Percentiles rank a stretch among this genome's conserved stretches.
phyloP scores from a whole-genome alignment of 2,113 vertebrate genomes.

The Bubo bubo region DNA sequence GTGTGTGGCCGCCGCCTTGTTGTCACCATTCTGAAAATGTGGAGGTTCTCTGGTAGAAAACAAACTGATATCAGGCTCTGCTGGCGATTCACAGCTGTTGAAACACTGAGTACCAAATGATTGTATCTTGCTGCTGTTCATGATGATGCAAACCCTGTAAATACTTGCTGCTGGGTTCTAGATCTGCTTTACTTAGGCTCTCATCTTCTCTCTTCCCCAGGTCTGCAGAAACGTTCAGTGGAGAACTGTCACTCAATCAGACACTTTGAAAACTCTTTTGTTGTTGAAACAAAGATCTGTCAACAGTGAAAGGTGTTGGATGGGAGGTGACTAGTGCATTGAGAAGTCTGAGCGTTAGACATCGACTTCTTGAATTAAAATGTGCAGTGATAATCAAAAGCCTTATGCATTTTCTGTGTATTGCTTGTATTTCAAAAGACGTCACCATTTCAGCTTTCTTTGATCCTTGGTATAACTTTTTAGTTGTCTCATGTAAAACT shows the following conservation, averaged over 20 bases:
- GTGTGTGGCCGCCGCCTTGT: not conserved
- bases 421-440: constrained; percentile 68
- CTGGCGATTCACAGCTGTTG: accelerated
- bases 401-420: constrained; percentile 78
- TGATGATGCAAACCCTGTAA: not conserved
- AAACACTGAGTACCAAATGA: accelerated
- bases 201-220: constrained; percentile 41
- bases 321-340: constrained; percentile 25
- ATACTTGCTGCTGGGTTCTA: not conserved
- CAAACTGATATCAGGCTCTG: accelerated
- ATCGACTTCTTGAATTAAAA: constrained; percentile 66
- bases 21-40: not conserved
- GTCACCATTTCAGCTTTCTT: constrained; percentile 63
- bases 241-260: constrained; percentile 88
- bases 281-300: constrained; percentile 91
- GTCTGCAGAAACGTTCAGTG: constrained; percentile 87
- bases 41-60: not conserved
- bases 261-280: constrained; percentile 92
- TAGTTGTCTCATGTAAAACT: constrained; percentile 66
- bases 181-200: not conserved
- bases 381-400: constrained; percentile 78
- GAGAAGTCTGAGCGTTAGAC: constrained; percentile 60
- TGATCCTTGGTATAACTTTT: constrained; percentile 58
- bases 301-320: constrained; percentile 74
- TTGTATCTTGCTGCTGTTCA: not conserved